Percentiles rank a stretch among this genome's conserved stretches.
Conservation (phyloP, 2,797 vertebrate species). For the Rhinatrema bivittatum region DNA sequence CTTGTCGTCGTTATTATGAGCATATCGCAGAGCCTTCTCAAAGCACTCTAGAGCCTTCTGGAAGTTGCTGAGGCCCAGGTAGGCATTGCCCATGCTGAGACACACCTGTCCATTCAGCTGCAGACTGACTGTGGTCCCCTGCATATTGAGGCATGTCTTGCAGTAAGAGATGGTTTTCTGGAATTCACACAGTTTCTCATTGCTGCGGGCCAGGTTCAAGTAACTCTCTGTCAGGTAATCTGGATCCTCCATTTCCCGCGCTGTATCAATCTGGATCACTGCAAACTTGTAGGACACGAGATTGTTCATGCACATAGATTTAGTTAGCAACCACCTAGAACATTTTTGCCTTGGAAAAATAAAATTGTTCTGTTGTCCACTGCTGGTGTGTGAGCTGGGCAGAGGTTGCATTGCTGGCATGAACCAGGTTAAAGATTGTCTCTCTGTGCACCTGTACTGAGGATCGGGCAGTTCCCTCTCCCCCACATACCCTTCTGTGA, state of each 20-base stretch:
- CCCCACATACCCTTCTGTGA: too few relatives aligned
- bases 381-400: too few relatives aligned
- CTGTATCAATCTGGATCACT: slow-evolving; percentile 91
- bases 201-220: slow-evolving; percentile 94
- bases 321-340: too few relatives aligned
- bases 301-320: too few relatives aligned
- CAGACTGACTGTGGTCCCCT: slow-evolving; percentile 82
- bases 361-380: too few relatives aligned
- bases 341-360: too few relatives aligned
- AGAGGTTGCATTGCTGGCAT: too few relatives aligned
- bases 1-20: slow-evolving; percentile 97
- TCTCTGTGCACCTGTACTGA: too few relatives aligned
- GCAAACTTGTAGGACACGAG: slow-evolving; percentile 71
- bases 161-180: slow-evolving; percentile 97
- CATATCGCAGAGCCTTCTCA: slow-evolving; percentile 92
- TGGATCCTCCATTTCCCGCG: slow-evolving; percentile 87
- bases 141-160: slow-evolving; percentile 95
- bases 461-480: too few relatives aligned
- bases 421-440: too few relatives aligned
- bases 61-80: slow-evolving; percentile 91
- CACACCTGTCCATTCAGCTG: slow-evolving; percentile 97
- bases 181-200: slow-evolving; percentile 97
- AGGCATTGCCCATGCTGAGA: slow-evolving; percentile 97
- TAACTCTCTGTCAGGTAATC: slow-evolving; percentile 94
- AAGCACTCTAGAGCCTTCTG: slow-evolving; percentile 97